Evolutionary conservation across 1,140 invertebrate genomes (phyloP).

Genomic region (Atta colombica): DNA sequence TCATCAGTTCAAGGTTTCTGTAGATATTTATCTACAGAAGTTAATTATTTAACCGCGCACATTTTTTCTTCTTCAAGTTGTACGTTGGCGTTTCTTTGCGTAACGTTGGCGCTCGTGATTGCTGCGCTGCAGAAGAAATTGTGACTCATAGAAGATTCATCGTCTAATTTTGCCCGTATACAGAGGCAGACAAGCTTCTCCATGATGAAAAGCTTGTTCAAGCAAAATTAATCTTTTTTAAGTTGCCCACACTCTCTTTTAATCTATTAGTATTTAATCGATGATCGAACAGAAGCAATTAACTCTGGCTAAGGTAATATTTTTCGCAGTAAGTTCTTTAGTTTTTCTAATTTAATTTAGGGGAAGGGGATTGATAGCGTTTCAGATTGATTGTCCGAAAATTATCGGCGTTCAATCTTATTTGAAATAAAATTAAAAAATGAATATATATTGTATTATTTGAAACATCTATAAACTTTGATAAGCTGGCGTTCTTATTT

Average conservation of each 20-base stretch:
- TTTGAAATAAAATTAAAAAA: no score
- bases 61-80: conserved; percentile 4
- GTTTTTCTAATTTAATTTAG: no score
- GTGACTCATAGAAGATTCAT: conserved; percentile 80
- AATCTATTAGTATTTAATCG: conserved; percentile 10
- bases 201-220: conserved; percentile 17
- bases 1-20: background rate
- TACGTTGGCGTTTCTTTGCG: conserved; percentile 34
- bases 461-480: no score
- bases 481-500: no score
- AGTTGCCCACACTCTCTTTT: conserved; percentile 50
- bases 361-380: no score
- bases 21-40: background rate
- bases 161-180: conserved; percentile 79
- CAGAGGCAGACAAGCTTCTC: conserved; percentile 26
- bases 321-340: no score
- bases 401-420: no score
- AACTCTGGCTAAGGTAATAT: no score
- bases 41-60: conserved; percentile 42
- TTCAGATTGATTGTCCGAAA: no score
- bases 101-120: background rate
- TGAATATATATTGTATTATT: no score
- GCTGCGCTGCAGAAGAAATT: conserved; percentile 48
- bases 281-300: background rate
- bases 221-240: conserved; percentile 48